phyloP scores from a whole-genome alignment of 2,797 vertebrate genomes.

The Pantherophis vulpinus region DNA sequence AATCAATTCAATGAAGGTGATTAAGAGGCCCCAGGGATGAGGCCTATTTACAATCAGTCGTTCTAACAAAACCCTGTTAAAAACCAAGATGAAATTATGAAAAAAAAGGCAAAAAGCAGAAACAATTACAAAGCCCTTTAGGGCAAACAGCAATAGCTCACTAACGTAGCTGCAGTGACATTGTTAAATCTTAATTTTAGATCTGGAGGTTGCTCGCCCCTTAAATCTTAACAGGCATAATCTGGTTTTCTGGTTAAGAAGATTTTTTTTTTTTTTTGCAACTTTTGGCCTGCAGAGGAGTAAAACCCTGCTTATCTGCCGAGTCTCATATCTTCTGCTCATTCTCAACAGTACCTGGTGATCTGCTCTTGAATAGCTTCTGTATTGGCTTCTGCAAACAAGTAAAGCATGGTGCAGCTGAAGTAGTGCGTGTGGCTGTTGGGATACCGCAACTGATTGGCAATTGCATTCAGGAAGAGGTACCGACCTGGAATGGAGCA shows the following conservation, averaged over 20 bases:
- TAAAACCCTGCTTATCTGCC: neutral
- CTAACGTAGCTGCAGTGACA: neutral
- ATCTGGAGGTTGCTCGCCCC: neutral
- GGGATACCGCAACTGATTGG: conserved; percentile 98
- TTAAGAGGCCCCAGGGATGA: conserved; percentile 98
- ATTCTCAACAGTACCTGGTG: conserved; percentile 79
- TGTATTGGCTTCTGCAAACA: conserved; percentile 97
- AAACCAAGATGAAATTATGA: neutral
- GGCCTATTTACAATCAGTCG: conserved; percentile 98
- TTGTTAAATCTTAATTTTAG: neutral
- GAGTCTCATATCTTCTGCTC: neutral
- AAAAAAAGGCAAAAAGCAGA: neutral
- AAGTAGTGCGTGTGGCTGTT: conserved; percentile 99
- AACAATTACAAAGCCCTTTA: neutral
- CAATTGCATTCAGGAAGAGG: conserved; percentile 97
- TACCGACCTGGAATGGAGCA: conserved; percentile 83
- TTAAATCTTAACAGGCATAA: neutral
- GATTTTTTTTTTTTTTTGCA: neutral
- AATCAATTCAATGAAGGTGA: conserved; percentile 99
- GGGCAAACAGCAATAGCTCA: neutral
- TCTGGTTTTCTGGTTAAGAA: neutral
- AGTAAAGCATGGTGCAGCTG: conserved; percentile 98
- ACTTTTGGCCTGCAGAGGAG: neutral
- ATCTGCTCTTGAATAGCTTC: conserved; percentile 99
- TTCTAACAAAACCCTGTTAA: conserved; percentile 91